Evolutionary conservation across 2,797 vertebrate species (phyloP).

Genomic region (Poecilia wingei): DNA sequence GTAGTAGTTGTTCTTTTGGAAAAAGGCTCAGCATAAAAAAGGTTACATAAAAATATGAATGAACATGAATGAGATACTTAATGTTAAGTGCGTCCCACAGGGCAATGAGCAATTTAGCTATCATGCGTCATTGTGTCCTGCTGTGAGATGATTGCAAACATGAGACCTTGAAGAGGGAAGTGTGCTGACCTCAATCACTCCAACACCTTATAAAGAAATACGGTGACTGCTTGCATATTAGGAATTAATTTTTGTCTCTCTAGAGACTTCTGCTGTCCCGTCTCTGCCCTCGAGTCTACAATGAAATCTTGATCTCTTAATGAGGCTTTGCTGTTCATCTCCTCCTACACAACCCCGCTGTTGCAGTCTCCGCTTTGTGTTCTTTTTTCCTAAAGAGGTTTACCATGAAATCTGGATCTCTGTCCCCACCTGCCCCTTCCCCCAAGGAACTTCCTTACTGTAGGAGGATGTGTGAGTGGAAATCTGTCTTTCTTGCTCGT

Average conservation of each 20-base stretch:
- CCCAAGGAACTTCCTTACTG: slow-evolving; percentile 68
- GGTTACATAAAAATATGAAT: neutral
- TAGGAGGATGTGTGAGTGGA: slow-evolving; percentile 67
- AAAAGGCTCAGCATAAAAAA: slow-evolving; percentile 8
- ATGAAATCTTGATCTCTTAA: slow-evolving; percentile 65
- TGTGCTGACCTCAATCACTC: slow-evolving; percentile 44
- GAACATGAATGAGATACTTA: slow-evolving; percentile 17
- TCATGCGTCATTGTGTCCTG: slow-evolving; percentile 44
- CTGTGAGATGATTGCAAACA: slow-evolving; percentile 46
- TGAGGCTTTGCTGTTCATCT: slow-evolving; percentile 54
- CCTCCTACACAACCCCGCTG: slow-evolving; percentile 37
- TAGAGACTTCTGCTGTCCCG: slow-evolving; percentile 17
- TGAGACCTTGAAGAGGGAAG: slow-evolving; percentile 41
- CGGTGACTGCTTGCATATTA: slow-evolving; percentile 16
- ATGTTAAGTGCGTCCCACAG: slow-evolving; percentile 8
- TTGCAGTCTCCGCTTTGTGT: slow-evolving; percentile 39
- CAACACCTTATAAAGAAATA: slow-evolving; percentile 21
- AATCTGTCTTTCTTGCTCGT: slow-evolving; percentile 61
- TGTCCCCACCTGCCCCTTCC: slow-evolving; percentile 31
- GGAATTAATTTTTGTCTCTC: slow-evolving; percentile 32
- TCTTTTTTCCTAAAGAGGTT: slow-evolving; percentile 53
- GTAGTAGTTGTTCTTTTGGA: neutral
- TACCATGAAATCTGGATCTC: slow-evolving; percentile 59
- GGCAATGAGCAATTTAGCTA: neutral
- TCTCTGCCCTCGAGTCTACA: slow-evolving; percentile 44